Percentiles rank a stretch among this genome's conserved stretches.
Evolutionary conservation across 2,888 invertebrate genomes (phyloP).

Genomic region (Eutolmus rufibarbis): DNA sequence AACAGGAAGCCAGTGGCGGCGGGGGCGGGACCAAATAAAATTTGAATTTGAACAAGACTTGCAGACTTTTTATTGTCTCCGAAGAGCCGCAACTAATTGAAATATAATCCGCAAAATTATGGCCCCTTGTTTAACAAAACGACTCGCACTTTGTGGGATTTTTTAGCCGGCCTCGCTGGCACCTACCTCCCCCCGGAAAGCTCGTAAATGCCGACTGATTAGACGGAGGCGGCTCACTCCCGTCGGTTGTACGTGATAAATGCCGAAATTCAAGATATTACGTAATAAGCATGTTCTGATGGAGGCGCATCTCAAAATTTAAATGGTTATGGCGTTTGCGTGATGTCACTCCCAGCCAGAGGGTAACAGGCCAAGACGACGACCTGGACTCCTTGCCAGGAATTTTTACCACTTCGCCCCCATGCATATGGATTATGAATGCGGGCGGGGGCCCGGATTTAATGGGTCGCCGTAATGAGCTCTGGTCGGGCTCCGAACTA

Average conservation of each 20-base stretch:
- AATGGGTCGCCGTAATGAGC: constrained; percentile 2
- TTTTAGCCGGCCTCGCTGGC: background rate
- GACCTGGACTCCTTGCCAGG: constrained; percentile 24
- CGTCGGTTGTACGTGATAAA: constrained; percentile 32
- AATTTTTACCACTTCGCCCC: constrained; percentile 27
- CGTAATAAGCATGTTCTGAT: constrained; percentile 34
- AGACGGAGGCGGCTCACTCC: constrained; percentile 1
- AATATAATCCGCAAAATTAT: constrained; percentile 37
- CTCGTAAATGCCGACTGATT: constrained; percentile 17
- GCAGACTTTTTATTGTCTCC: constrained; percentile 33
- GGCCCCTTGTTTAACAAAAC: constrained; percentile 28
- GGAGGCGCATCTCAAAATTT: constrained; percentile 33
- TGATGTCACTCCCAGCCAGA: constrained; percentile 32
- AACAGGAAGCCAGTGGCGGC: background rate
- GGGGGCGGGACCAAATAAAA: constrained; percentile 15
- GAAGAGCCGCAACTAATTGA: constrained; percentile 29
- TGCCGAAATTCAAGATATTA: constrained; percentile 40
- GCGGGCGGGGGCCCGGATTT: background rate
- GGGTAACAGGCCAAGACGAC: background rate
- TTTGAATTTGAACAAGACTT: constrained; percentile 33
- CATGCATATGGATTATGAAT: constrained; percentile 16
- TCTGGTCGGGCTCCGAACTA: background rate
- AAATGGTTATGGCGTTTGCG: constrained; percentile 39
- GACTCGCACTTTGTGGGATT: background rate
- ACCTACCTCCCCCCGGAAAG: background rate